Percentiles rank a stretch among this genome's conserved stretches.
Conservation (phyloP, 2,797 vertebrate genomes). For the Pterois miles region DNA sequence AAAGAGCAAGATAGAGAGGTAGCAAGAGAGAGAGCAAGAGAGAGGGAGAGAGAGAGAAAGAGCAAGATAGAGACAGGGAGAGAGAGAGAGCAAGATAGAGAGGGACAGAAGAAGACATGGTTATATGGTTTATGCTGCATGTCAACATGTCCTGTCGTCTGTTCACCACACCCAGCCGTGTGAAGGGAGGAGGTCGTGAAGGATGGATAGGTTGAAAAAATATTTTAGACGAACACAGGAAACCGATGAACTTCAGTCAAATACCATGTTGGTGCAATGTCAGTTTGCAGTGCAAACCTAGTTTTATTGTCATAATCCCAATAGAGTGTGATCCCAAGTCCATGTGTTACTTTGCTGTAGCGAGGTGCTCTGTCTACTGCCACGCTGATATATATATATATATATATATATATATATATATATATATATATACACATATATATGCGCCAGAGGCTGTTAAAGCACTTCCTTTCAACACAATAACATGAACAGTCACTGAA, state of each 20-base stretch:
- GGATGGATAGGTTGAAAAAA: background rate
- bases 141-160: slow-evolving; percentile 13
- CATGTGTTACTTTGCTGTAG: background rate
- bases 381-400: background rate
- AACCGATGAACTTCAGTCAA: background rate
- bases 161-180: background rate
- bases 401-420: background rate
- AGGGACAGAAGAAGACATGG: slow-evolving; percentile 6
- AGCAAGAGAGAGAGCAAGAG: background rate
- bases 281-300: background rate
- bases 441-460: background rate
- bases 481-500: background rate
- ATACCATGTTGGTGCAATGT: background rate
- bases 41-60: background rate
- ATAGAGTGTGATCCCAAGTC: background rate
- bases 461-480: background rate
- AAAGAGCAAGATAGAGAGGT: background rate
- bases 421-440: background rate
- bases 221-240: background rate
- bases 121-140: slow-evolving; percentile 4
- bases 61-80: too few relatives aligned
- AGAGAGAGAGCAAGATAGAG: background rate
- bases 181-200: background rate
- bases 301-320: background rate
- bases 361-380: background rate